Base-by-base conservation (phyloP, 2,888 invertebrate species). In the Polydrusus pterygomalis region DNA sequence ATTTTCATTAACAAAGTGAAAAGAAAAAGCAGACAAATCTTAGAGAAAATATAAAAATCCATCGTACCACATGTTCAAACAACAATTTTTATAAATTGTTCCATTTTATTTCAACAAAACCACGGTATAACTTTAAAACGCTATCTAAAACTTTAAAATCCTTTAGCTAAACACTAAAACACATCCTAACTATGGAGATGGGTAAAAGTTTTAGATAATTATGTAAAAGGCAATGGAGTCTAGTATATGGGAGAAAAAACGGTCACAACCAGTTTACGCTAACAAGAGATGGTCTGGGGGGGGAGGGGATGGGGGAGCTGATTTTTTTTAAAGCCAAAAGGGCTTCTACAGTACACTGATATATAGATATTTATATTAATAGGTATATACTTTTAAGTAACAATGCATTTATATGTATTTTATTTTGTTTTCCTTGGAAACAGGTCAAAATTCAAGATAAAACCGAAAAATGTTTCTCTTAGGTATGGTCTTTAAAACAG, bases 231-330 rank as follows among this genome's bases (percentile, higher is more conserved):
- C 67, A 75, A 65, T 64, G 43, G 63, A 60, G 58, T 38, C n/a
- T 49, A 69, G 17, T 60, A 67, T 56, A 62, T 70, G 72, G 70
- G 60, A 68, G 63, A 81, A 83, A 83, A 83, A 80, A 80, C 84
- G 83, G 83, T 87, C 87, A 87, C 87, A 87, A 87, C 87, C 86
- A 84, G 81, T 80, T 83, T 83, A 82, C 79, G 63, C 60, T 62
- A 74, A 74, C 79, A 77, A 69, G 38, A 54, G 81, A 84, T 85
- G 84, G 85, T 86, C 84, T 83, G 75, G 30, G 45, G 82, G 80
- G 80, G 51, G 70, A 78, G 77, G 80, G 85, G 85, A 85, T 84
- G n/a, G n/a, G n/a, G n/a, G n/a, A n/a, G n/a, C n/a, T n/a, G n/a
- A n/a, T 85, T 83, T 43, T 83, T 43, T 70, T 85, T 81, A 81